Conservation (phyloP, 2,113 vertebrate species). For the Crotalus viridis region DNA sequence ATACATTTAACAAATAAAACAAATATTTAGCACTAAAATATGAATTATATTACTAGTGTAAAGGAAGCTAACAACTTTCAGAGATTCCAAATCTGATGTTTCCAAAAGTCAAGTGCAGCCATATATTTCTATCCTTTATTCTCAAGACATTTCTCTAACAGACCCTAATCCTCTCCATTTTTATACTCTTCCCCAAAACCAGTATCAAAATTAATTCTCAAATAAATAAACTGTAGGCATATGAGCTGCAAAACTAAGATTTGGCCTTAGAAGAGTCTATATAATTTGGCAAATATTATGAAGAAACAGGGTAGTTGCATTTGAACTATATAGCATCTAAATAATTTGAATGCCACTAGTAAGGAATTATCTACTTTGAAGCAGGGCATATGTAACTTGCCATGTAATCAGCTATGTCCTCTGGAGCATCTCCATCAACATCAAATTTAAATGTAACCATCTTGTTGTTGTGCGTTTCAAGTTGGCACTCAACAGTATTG, state of each 20-base stretch:
- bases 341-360: neutral
- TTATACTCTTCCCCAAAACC: neutral
- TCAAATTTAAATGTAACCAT: conserved; percentile 96
- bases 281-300: neutral
- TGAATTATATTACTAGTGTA: neutral
- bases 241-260: neutral
- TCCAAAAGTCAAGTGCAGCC: neutral
- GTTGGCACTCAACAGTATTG: conserved; percentile 91
- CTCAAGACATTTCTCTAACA: neutral
- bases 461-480: conserved; percentile 92
- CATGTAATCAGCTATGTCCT: conserved; percentile 92
- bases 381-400: conserved; percentile 55
- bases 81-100: neutral
- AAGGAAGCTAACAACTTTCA: neutral
- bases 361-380: neutral
- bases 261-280: neutral
- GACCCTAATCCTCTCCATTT: neutral
- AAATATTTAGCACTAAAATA: neutral
- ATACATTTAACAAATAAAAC: neutral
- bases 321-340: neutral
- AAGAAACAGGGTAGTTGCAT: neutral
- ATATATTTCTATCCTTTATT: neutral
- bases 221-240: neutral
- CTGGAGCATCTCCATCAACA: conserved; percentile 87
- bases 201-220: neutral